These are phyloP conservation scores for Dolichotis patagonum DNA, from an alignment of 2,113 vertebrate species.

Conservation along the genomic window DNA sequence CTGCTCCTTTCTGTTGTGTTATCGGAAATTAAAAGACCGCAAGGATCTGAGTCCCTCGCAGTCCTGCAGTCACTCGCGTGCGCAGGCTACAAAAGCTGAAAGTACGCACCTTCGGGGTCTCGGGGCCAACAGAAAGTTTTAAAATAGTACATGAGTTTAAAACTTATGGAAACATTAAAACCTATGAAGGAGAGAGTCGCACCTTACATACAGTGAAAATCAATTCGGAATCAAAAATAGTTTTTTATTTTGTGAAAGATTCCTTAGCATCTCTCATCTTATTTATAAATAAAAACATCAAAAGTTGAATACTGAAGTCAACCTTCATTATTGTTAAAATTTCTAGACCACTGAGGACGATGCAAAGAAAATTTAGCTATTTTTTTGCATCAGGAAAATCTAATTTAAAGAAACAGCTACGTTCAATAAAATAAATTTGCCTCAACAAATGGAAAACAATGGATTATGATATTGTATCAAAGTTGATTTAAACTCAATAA, in stretches of 20 bases:
- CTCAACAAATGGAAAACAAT: neutral
- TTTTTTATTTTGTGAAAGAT: neutral
- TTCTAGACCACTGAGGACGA: neutral
- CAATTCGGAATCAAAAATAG: neutral
- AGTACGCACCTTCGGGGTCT: conserved; percentile 65
- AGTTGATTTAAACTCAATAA: neutral
- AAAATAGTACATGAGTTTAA: neutral
- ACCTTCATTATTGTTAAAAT: neutral
- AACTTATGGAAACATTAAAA: conserved; percentile 46
- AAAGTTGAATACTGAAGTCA: neutral
- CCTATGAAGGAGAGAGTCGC: neutral
- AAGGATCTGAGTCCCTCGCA: conserved; percentile 75
- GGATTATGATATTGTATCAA: neutral
- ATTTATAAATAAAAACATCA: neutral
- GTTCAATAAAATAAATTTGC: neutral
- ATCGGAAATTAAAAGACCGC: conserved; percentile 85
- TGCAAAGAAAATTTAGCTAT: neutral
- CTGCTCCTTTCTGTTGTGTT: conserved; percentile 84
- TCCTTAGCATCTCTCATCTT: neutral
- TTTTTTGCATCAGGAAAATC: neutral
- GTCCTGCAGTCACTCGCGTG: conserved; percentile 69
- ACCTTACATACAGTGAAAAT: neutral
- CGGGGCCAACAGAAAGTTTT: conserved; percentile 79
- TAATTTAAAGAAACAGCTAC: neutral
- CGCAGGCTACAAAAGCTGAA: conserved; percentile 78